Evolutionary conservation across 1,140 invertebrate species (phyloP).

Genomic region (Odontomachus brunneus): DNA sequence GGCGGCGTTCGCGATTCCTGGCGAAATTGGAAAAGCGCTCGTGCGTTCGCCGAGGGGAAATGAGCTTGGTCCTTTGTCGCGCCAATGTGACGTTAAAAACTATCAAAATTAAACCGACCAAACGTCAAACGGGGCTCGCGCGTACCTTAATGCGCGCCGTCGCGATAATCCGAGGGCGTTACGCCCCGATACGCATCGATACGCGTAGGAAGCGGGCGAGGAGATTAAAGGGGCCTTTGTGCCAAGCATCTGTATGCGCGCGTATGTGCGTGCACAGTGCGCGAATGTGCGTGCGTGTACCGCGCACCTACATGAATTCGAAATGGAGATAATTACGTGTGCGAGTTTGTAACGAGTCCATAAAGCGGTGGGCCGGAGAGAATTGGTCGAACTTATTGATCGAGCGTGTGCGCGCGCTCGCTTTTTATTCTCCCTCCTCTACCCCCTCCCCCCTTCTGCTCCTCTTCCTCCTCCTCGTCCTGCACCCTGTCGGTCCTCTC

Average conservation of each 20-base stretch:
- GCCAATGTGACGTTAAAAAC: slow-evolving; percentile 48
- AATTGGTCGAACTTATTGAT: slow-evolving; percentile 77
- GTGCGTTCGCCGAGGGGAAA: slow-evolving; percentile 42
- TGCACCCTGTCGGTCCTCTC: too few relatives aligned
- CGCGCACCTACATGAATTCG: slow-evolving; percentile 59
- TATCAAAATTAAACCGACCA: slow-evolving; percentile 42
- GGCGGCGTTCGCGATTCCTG: slow-evolving; percentile 1
- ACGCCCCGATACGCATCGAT: slow-evolving; percentile 43
- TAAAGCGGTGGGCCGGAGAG: slow-evolving; percentile 72
- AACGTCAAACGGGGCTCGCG: slow-evolving; percentile 21
- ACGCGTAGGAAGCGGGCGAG: slow-evolving; percentile 37
- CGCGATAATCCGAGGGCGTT: slow-evolving; percentile 44
- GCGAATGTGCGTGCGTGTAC: neutral
- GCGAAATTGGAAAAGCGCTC: slow-evolving; percentile 51
- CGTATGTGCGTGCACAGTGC: neutral
- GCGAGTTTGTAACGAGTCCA: slow-evolving; percentile 76
- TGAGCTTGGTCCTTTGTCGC: slow-evolving; percentile 42
- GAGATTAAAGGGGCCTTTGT: slow-evolving; percentile 67
- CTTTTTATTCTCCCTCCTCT: slow-evolving; percentile 62
- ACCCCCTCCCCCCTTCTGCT: neutral
- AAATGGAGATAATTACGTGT: slow-evolving; percentile 72
- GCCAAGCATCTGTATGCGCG: neutral
- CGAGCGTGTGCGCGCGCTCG: slow-evolving; percentile 50
- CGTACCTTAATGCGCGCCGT: slow-evolving; percentile 23
- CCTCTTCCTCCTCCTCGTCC: too few relatives aligned